Evolutionary conservation across 1,140 invertebrate species (phyloP).

Genomic region (Musca domestica): DNA sequence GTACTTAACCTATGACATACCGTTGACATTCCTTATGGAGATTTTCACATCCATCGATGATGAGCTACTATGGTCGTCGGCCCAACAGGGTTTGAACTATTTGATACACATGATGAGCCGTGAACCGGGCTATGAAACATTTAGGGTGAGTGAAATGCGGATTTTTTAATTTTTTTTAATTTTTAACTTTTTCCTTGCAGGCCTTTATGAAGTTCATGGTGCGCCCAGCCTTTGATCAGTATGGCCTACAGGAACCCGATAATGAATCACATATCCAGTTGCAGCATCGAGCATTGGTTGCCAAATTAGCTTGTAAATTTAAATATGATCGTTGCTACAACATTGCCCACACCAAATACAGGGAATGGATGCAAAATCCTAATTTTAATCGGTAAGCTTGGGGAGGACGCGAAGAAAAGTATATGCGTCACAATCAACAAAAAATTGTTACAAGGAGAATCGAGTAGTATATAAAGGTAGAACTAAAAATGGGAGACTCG

Average conservation of each 20-base stretch:
- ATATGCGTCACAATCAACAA: too few relatives aligned
- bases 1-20: constrained; percentile 61
- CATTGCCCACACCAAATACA: constrained; percentile 51
- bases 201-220: constrained; percentile 52
- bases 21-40: constrained; percentile 56
- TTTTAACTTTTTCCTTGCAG: constrained; percentile 27
- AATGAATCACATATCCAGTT: constrained; percentile 54
- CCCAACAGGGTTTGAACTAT: constrained; percentile 44
- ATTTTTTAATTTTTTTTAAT: neutral
- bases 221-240: constrained; percentile 40
- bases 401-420: neutral
- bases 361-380: constrained; percentile 54
- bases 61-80: constrained; percentile 46
- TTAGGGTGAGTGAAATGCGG: constrained; percentile 36
- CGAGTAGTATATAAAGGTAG: too few relatives aligned
- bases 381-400: constrained; percentile 41
- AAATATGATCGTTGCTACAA: constrained; percentile 55
- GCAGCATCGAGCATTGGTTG: constrained; percentile 56
- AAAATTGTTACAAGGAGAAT: too few relatives aligned
- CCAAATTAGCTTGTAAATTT: constrained; percentile 57
- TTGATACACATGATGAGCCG: constrained; percentile 46
- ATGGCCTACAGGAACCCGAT: constrained; percentile 49
- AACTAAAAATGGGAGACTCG: too few relatives aligned
- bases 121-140: constrained; percentile 51
- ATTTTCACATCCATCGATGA: constrained; percentile 40